These are phyloP conservation scores for Bergia puertoricense DNA, from an alignment of 92 coral and sea anemone species.

Conservation along the genomic window DNA sequence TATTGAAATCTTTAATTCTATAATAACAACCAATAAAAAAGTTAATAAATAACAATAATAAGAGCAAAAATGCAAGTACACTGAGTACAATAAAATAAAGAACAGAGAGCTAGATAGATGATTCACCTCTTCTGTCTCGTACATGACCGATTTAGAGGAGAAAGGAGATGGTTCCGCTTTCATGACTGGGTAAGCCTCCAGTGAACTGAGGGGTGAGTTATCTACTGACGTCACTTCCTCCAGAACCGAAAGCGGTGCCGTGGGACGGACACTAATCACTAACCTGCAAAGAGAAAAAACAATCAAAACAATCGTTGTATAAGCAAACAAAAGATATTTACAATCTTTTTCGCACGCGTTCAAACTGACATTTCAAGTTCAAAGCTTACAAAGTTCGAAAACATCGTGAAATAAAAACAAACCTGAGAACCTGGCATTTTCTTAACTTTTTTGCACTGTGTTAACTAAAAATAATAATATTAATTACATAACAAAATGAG, in stretches of 20 bases:
- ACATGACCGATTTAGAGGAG: conserved; percentile 99
- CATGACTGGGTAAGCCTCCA: conserved; percentile 95
- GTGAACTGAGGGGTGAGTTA: conserved; percentile 92
- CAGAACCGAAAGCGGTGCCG: conserved; percentile 83
- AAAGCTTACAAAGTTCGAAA: too few species aligned
- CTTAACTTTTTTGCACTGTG: neutral
- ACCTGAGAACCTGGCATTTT: too few species aligned
- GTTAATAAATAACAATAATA: too few species aligned
- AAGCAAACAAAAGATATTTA: too few species aligned
- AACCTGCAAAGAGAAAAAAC: conserved; percentile 49
- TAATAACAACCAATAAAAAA: too few species aligned
- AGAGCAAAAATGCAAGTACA: too few species aligned
- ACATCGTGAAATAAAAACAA: too few species aligned
- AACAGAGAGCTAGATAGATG: neutral
- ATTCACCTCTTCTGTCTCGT: conserved; percentile 92
- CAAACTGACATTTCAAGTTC: too few species aligned
- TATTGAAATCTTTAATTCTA: too few species aligned
- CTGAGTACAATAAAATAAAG: neutral
- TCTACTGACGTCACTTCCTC: conserved; percentile 84
- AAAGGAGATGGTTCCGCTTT: conserved; percentile 95
- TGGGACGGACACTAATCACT: conserved; percentile 78
- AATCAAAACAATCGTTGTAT: too few species aligned
- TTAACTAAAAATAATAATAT: neutral
- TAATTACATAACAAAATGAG: too few species aligned
- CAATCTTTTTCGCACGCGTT: too few species aligned